Base-by-base conservation (phyloP, 1,140 invertebrate genomes). In the Lepidurus packardi region DNA sequence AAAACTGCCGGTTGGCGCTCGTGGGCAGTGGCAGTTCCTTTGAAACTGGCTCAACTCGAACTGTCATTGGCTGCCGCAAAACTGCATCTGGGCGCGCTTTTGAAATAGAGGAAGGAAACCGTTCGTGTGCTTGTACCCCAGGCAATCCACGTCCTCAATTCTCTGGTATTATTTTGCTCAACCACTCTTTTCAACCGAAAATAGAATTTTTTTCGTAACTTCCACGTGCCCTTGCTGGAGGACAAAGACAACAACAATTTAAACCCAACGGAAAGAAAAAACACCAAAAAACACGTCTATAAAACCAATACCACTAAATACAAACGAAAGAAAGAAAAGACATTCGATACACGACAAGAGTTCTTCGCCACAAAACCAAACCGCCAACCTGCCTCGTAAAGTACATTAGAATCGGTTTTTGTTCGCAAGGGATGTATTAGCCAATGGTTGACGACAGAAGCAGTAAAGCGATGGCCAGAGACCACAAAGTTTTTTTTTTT, bases 351-450 rank as follows among this genome's bases (percentile, higher is more conserved):
- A 34, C 3, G 34, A 34, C 34, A 34, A 34, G 34, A 34, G 34
- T 34, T 34, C 34, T 34, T 34, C 34, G 34, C 34, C 1, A 34
- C 34, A 34, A 34, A 34, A 34, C 34, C 34, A 34, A 34, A 4
- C 34, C 34, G 3, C 34, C 34, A 34, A 34, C 3, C 34, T 34
- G 34, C 34, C 34, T 34, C 34, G 34, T 34, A 34, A 34, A 34
- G 34, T 3, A 34, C 34, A 34, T 4, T 4, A 34, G 34, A 34
- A 34, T 34, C 2, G 34, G 34, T 34, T 34, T 65, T 65, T 65
- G 53, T 65, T 65, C 53, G 53, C 53, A 65, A 65, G 53, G 53
- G 53, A 65, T 65, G 53, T 65, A 65, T 65, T 65, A 65, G 53
- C 53, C 53, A 21, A 65, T 34, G 34, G 34, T 7, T 65, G 53